phyloP scores from a whole-genome alignment of 1,140 invertebrate species.

The Papilio dardanus region DNA sequence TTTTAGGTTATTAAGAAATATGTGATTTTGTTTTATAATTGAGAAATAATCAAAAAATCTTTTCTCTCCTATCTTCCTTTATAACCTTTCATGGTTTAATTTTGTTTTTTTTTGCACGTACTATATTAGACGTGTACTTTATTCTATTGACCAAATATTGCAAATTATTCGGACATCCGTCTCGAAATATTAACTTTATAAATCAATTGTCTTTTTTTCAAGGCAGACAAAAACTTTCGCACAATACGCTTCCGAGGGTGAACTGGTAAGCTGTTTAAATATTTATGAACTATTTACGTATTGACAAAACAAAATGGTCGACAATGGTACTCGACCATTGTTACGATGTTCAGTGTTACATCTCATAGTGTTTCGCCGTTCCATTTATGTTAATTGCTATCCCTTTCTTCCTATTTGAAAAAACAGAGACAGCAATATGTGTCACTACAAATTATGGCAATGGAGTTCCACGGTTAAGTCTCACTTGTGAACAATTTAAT shows the following conservation, averaged over 20 bases:
- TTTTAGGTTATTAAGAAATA: neutral
- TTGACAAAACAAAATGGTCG: conserved; percentile 38
- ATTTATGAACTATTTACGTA: conserved; percentile 39
- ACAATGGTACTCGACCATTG: conserved; percentile 32
- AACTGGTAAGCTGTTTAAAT: conserved; percentile 38
- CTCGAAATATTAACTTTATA: conserved; percentile 20
- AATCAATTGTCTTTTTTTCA: conserved; percentile 21
- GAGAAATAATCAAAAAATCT: neutral
- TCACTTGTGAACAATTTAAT: conserved; percentile 28
- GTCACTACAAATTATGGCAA: neutral
- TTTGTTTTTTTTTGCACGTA: neutral
- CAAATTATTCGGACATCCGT: conserved; percentile 26
- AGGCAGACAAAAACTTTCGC: conserved; percentile 28
- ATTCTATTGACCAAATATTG: neutral
- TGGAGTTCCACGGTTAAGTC: conserved; percentile 23
- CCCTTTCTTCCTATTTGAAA: neutral
- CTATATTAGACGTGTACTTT: neutral
- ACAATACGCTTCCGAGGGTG: conserved; percentile 33
- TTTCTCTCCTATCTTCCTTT: neutral
- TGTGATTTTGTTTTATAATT: neutral
- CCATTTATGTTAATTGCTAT: neutral
- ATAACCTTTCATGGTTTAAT: neutral
- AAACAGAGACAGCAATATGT: neutral
- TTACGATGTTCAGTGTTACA: conserved; percentile 24
- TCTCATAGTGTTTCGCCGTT: neutral